Base-by-base conservation (phyloP, 2,888 invertebrate genomes). In the Pandemis heparana region DNA sequence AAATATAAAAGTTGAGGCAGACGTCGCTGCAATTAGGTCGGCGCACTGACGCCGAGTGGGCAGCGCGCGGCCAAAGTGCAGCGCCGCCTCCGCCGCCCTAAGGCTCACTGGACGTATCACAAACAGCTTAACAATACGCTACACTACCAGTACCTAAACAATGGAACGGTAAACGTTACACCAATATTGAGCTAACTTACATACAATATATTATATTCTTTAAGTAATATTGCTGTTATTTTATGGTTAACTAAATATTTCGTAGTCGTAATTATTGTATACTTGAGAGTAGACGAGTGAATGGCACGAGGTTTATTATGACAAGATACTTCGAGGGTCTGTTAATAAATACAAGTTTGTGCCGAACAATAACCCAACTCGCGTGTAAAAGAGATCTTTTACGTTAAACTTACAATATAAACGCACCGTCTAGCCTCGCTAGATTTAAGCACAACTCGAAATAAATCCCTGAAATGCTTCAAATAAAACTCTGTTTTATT, bases 401-500 rank as follows among this genome's bases (percentile, higher is more conserved):
- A 87, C 85, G 80, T 82, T 53, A 83, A 78, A 81, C 85, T 85
- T 84, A 89, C 78, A 85, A 81, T 82, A 84, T 83, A 83, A 85
- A 84, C 88, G 89, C 90, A 88, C 88, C 87, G 80, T 84, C 80
- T 92, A 94, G 94, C 93, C 91, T 86, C 87, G 94, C 93, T 92
- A 92, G 92, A 88, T 79, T 83, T 82, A 89, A 90, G 91, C 93
- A 91, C 92, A 88, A 91, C 90, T 87, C 90, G 85, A 87, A 89
- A 89, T 84, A 84, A 86, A 87, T 90, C 88, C 91, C 90, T 91
- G 90, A 93, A 92, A 92, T 89, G 90, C 89, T 89, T 87, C 87
- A 94, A 94, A 94, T 94, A 93, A 94, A 94, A 94, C 93, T 94
- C 92, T 91, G 93, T 94, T 94, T 94, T 92, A 93, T 92, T 91